Conservation (phyloP, 2,888 invertebrate genomes). For the Agriopis aurantiaria region DNA sequence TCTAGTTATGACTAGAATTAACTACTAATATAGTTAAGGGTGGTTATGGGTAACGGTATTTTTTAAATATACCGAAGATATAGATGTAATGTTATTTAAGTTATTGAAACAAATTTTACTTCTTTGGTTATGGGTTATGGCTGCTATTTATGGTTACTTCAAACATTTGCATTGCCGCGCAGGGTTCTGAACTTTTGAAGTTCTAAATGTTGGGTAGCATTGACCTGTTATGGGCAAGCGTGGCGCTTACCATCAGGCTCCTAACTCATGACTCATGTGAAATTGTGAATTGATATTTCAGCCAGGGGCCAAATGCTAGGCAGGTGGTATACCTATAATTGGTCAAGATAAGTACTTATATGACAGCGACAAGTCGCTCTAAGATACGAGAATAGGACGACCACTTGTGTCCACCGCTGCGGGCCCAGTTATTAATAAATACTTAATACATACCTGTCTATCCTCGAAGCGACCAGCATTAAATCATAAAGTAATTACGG, state of each 20-base stretch:
- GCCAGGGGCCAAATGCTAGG: background rate
- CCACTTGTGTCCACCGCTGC: slow-evolving; percentile 58
- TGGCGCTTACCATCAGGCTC: background rate
- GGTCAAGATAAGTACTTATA: slow-evolving; percentile 40
- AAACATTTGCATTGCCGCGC: no score
- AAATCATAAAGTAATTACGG: slow-evolving; percentile 79
- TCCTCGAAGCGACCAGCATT: slow-evolving; percentile 67
- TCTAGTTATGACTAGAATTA: no score
- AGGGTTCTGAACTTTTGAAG: no score
- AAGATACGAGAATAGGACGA: slow-evolving; percentile 70
- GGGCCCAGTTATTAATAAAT: slow-evolving; percentile 74
- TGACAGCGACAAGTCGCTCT: slow-evolving; percentile 70
- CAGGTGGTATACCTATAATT: background rate
- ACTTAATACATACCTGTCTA: slow-evolving; percentile 62
- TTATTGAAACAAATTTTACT: no score
- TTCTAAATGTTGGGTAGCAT: no score
- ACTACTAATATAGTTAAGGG: no score
- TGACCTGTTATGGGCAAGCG: no score
- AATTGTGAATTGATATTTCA: background rate
- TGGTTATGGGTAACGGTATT: no score
- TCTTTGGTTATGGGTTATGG: no score
- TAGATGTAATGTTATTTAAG: no score
- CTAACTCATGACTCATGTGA: background rate
- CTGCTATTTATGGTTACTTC: no score
- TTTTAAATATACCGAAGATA: no score